A percentile compares a stretch with the other conserved stretches of the same genome.
Evolutionary conservation across 2,888 invertebrate genomes (phyloP).

Genomic region (Orgyia antiqua): DNA sequence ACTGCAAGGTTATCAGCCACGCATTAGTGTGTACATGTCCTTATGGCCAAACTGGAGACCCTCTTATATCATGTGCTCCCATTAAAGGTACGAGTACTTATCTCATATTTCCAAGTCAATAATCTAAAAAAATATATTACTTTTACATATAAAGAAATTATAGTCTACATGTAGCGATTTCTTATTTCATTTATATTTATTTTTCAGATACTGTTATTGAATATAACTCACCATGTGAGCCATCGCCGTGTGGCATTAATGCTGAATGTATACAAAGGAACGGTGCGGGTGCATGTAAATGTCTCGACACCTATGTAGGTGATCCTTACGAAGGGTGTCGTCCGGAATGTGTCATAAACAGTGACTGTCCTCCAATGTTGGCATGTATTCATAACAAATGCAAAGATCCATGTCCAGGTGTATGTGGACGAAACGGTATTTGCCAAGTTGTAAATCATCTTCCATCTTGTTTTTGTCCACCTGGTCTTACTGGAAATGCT

Average conservation of each 20-base stretch:
- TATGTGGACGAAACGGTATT: constrained; percentile 84
- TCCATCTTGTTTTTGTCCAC: constrained; percentile 84
- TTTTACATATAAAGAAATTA: too few species aligned
- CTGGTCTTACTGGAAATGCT: constrained; percentile 84
- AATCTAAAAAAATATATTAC: not conserved
- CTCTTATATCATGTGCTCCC: constrained; percentile 70
- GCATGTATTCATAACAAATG: constrained; percentile 88
- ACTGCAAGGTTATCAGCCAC: constrained; percentile 86
- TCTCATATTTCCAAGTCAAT: too few species aligned
- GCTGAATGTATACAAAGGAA: constrained; percentile 81
- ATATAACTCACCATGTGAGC: constrained; percentile 79
- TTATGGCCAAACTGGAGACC: constrained; percentile 82
- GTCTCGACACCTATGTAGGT: constrained; percentile 77
- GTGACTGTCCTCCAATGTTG: constrained; percentile 84
- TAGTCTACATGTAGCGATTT: too few species aligned
- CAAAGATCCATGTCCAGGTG: constrained; percentile 87
- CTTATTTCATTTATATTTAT: not conserved
- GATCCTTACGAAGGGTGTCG: constrained; percentile 82
- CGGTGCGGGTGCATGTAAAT: constrained; percentile 83
- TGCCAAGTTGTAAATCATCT: constrained; percentile 87
- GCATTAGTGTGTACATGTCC: constrained; percentile 82
- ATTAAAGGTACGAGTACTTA: constrained; percentile 59
- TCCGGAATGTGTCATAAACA: constrained; percentile 89
- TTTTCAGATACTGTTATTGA: constrained; percentile 56
- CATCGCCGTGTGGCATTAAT: constrained; percentile 83